These are phyloP conservation scores for Sylvicola fuscatus DNA, from an alignment of 2,888 invertebrate species.

Conservation along the genomic window DNA sequence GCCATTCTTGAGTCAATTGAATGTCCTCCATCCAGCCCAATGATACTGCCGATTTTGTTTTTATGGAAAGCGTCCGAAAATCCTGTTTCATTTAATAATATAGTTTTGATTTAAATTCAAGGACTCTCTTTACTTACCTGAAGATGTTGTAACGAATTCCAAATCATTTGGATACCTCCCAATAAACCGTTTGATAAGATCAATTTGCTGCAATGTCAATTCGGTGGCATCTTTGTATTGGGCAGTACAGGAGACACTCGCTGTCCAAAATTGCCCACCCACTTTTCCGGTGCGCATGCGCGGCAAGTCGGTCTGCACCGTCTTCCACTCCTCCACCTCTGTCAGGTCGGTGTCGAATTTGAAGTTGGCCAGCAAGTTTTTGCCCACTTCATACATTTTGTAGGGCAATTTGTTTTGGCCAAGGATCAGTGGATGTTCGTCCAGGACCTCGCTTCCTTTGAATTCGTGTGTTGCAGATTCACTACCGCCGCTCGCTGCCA, in stretches of 20 bases:
- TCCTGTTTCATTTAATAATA: constrained; percentile 14
- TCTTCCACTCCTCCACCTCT: constrained; percentile 19
- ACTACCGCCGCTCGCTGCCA: not conserved
- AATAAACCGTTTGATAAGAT: constrained; percentile 34
- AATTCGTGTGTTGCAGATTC: not conserved
- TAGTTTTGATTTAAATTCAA: not conserved
- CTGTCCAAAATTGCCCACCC: constrained; percentile 39
- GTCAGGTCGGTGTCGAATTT: constrained; percentile 22
- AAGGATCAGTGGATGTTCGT: constrained; percentile 10
- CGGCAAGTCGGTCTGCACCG: constrained; percentile 29
- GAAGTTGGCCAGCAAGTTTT: constrained; percentile 23
- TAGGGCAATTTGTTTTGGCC: constrained; percentile 31
- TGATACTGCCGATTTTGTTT: constrained; percentile 33
- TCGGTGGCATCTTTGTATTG: constrained; percentile 34
- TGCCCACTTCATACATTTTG: constrained; percentile 20
- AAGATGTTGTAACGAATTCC: constrained; percentile 20
- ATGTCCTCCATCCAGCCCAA: constrained; percentile 38
- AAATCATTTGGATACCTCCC: constrained; percentile 23
- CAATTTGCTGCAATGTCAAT: constrained; percentile 35
- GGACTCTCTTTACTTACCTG: constrained; percentile 12
- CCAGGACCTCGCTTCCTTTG: constrained; percentile 4
- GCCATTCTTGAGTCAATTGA: constrained; percentile 34
- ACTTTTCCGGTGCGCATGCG: constrained; percentile 29
- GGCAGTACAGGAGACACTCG: constrained; percentile 30
- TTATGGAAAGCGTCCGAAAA: constrained; percentile 25